Evolutionary conservation across 2,888 invertebrate genomes (phyloP), one percentile per base, ranked within the genome.

Genomic region (Tanytarsus gracilentus): DNA sequence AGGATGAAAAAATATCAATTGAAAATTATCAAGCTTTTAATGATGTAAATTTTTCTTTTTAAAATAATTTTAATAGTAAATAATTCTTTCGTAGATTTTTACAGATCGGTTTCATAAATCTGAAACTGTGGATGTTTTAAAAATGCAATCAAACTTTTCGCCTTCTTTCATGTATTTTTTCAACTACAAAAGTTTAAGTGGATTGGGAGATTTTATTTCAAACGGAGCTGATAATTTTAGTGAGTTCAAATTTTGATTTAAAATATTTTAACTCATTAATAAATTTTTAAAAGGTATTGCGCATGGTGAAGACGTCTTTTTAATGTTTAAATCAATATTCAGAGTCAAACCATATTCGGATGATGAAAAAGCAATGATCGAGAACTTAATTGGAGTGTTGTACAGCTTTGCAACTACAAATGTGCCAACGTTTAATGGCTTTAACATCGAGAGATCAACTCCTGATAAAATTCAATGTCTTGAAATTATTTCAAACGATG

Each of bases 21-120:
- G 67, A 7, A 33, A 18, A 18, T 18, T 40, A 16, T 8, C 50
- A 29, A 50, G 26, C n/a, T n/a, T 50, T 16, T 16, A 27, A 27
- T 50, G 7, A 29, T 14, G 26, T 16, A 25, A 5, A 11, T 27
- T 8, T 6, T n/a, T n/a, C 49, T 11, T 5, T 49, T 30, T 39
- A 8, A 40, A n/a, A 29, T 30, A 27, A 44, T 3, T 18, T 16
- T 52, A 16, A 27, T 61, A 53, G n/a, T n/a, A n/a, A n/a, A n/a
- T n/a, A n/a, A n/a, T 62, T 58, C 55, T 44, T 64, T 67, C 16
- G 62, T 77, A 82, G 75, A 78, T 86, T 66, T 74, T 84, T 1
- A 76, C 84, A 0, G 86, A 87, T 69, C 73, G 85, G 8, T 70
- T 84, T 0, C 86, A 85, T 67, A 71, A 76, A 0, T 75, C 71